A percentile compares a stretch with the other conserved stretches of the same genome.
phyloP scores from a whole-genome alignment of 2,797 vertebrate species.

The Gorsachius magnificus region DNA sequence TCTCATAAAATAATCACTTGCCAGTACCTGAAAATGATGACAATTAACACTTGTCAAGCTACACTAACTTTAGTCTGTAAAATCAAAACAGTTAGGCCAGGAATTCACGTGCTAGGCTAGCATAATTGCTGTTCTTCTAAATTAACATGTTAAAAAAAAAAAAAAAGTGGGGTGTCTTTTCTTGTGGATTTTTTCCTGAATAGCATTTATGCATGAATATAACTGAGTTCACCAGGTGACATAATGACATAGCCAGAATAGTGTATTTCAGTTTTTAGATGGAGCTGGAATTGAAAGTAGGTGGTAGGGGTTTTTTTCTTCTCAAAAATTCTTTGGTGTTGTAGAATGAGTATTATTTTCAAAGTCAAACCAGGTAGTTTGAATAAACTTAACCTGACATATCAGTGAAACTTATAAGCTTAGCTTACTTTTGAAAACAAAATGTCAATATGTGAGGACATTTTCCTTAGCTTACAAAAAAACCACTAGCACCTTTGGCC shows the following conservation, averaged over 20 bases:
- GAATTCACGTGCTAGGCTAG: background rate
- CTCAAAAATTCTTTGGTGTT: background rate
- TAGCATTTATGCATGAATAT: background rate
- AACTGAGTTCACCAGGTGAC: background rate
- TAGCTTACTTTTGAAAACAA: background rate
- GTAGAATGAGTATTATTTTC: background rate
- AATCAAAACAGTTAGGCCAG: background rate
- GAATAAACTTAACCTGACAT: background rate
- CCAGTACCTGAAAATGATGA: background rate
- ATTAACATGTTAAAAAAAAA: background rate
- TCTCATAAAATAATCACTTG: background rate
- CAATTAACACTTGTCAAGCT: background rate
- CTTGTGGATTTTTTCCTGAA: background rate
- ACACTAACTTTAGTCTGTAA: background rate
- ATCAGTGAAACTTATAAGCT: background rate
- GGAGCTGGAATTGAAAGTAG: background rate
- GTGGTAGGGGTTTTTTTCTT: background rate
- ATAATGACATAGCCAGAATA: background rate
- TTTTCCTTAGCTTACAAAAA: background rate
- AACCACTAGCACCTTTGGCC: background rate
- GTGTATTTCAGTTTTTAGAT: background rate
- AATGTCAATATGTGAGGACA: background rate
- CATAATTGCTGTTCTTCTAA: background rate
- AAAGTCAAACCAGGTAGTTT: background rate
- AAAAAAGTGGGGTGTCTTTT: background rate